A percentile compares a stretch with the other conserved stretches of the same genome.
Evolutionary conservation across 1,140 invertebrate species (phyloP).

Genomic region (Trichonephila clavata): DNA sequence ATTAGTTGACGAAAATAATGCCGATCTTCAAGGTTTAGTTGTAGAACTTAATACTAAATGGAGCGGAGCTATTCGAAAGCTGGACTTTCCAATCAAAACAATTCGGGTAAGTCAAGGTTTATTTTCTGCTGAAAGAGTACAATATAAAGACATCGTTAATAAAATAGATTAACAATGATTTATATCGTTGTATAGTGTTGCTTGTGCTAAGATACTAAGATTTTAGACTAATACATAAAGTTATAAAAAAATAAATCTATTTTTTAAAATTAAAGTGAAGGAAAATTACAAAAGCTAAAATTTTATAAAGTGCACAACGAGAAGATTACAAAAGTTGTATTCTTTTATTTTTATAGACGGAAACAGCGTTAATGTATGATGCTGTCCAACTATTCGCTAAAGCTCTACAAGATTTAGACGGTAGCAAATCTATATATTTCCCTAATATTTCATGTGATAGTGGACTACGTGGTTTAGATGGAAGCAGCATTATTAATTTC

Average conservation of each 20-base stretch:
- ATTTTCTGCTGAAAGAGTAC: background rate
- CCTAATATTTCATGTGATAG: constrained; percentile 77
- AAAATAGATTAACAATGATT: background rate
- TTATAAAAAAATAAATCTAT: no score
- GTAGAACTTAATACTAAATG: constrained; percentile 76
- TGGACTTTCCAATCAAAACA: constrained; percentile 71
- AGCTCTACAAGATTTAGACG: constrained; percentile 93
- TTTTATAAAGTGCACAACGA: background rate
- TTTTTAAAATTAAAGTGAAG: no score
- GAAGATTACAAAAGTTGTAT: background rate
- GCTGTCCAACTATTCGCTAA: constrained; percentile 95
- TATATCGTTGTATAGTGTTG: background rate
- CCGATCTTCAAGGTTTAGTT: constrained; percentile 70
- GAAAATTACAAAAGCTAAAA: background rate
- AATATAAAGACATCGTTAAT: background rate
- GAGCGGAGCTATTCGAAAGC: constrained; percentile 58
- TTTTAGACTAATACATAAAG: no score
- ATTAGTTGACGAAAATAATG: constrained; percentile 86
- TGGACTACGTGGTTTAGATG: constrained; percentile 89
- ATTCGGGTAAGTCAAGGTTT: constrained; percentile 49
- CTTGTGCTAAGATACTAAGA: background rate
- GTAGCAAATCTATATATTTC: constrained; percentile 85
- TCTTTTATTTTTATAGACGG: constrained; percentile 81
- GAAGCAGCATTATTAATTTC: constrained; percentile 97
- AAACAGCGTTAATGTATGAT: constrained; percentile 97